Percentiles rank a stretch among this genome's conserved stretches.
phyloP scores from a whole-genome alignment of 2,888 invertebrate genomes.

The Caenorhabditis auriculariae region DNA sequence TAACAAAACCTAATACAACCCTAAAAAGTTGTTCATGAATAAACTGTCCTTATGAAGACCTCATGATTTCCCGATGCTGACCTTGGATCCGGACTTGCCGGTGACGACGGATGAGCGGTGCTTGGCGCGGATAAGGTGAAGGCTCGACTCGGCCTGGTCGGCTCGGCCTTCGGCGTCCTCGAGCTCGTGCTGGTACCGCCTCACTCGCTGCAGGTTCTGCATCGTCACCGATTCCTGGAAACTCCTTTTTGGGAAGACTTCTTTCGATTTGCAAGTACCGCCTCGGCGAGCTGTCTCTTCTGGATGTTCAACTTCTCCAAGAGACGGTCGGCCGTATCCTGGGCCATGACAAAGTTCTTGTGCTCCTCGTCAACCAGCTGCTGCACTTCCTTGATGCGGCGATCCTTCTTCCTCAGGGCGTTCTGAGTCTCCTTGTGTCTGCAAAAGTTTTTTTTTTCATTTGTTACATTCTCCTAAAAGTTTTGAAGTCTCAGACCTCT shows the following conservation, averaged over 20 bases:
- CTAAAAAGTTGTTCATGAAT: neutral
- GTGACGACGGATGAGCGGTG: conserved; percentile 72
- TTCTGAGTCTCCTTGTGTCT: conserved; percentile 95
- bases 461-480: too few relatives aligned
- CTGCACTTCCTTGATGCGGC: conserved; percentile 90
- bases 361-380: conserved; percentile 82
- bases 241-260: neutral
- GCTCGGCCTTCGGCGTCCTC: conserved; percentile 88
- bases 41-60: neutral
- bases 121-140: conserved; percentile 92
- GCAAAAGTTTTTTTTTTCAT: conserved; percentile 1
- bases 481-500: too few relatives aligned
- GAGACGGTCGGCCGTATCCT: conserved; percentile 73
- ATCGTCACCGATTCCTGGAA: conserved; percentile 62
- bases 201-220: conserved; percentile 89
- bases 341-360: conserved; percentile 87
- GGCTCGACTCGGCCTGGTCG: conserved; percentile 82
- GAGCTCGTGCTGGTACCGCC: conserved; percentile 95
- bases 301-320: conserved; percentile 82
- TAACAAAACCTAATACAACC: too few relatives aligned
- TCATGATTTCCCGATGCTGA: conserved; percentile 6
- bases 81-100: conserved; percentile 47
- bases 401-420: conserved; percentile 96
- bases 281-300: conserved; percentile 92
- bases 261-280: too few relatives aligned